Evolutionary conservation across 2,888 invertebrate species (phyloP), one percentile per base, ranked within the genome.

Genomic region (Ectemnius lituratus): DNA sequence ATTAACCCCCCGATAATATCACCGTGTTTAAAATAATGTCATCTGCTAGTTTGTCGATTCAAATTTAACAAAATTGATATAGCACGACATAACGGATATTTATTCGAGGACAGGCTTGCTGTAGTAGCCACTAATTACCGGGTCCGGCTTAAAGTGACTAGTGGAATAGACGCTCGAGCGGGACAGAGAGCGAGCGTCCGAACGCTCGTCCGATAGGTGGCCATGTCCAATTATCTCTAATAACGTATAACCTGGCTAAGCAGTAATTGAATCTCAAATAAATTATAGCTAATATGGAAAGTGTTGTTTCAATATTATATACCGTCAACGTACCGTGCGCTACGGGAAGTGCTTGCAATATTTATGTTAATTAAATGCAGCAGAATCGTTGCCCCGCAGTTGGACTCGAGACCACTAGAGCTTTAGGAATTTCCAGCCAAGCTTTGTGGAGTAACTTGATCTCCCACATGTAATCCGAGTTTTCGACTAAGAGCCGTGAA

Each of bases 171-270:
- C 81, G 70, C 73, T 75, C 75, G 78, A 78, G 70, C 73, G 37
- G 11, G 37, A 37, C 37, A 37, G 37, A 37, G 37, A 37, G 37
- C 37, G 5, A 37, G 37, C 8, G 37, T 6, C 8, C 37, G 37
- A 37, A 37, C 8, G 37, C 37, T 1, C 67, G 73, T 73, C 59
- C 58, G 71, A 75, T 77, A 76, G 23, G 82, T 81, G 81, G 73
- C 81, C 76, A 81, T 81, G 76, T 81, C 82, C 82, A 81, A 81
- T 81, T 81, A 81, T 72, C 74, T 58, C 67, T 76, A 73, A 76
- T 81, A 81, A 76, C 79, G 66, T 81, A 81, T 73, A 76, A 74
- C 81, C 63, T 27, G 49, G 63, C 58, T 52, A 58, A 2, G 61
- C 70, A 67, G 71, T 79, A 81, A 81, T 81, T 76, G 76, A 79